Percentiles rank a stretch among this genome's conserved stretches.
These are phyloP conservation scores for Perca schrenkii DNA, from an alignment of 2,113 vertebrate genomes.

Conservation along the genomic window DNA sequence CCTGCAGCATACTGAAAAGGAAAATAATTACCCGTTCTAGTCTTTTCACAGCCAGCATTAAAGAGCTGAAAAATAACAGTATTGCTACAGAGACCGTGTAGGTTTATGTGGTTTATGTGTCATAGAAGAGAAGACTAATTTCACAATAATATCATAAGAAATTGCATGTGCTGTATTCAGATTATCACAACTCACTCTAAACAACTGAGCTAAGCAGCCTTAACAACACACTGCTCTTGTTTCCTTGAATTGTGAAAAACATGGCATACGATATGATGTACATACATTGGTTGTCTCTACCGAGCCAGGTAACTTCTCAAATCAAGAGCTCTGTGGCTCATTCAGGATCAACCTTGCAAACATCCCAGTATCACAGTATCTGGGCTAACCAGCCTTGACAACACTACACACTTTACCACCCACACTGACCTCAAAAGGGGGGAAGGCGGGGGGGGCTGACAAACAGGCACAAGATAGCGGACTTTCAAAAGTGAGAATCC, in stretches of 20 bases:
- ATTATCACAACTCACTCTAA: background rate
- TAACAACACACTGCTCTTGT: background rate
- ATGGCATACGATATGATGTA: background rate
- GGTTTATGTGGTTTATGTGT: background rate
- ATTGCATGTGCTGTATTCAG: background rate
- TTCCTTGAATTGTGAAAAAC: background rate
- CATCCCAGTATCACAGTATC: conserved; percentile 3
- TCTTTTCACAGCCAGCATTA: background rate
- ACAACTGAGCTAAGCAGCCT: background rate
- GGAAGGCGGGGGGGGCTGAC: background rate
- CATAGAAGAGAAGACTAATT: background rate
- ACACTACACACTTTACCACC: conserved; percentile 24
- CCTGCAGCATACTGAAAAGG: conserved; percentile 45
- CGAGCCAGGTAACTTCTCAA: background rate
- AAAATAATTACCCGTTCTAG: background rate
- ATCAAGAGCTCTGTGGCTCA: background rate
- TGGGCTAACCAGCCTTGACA: conserved; percentile 27
- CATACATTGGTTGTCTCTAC: background rate
- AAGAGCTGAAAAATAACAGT: background rate
- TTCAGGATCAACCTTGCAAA: background rate
- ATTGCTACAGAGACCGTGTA: background rate
- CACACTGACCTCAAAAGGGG: conserved; percentile 48
- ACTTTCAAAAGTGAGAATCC: conserved; percentile 6
- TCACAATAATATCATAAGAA: background rate
- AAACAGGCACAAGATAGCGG: conserved; percentile 21